Percentiles rank a stretch among this genome's conserved stretches.
phyloP scores from a whole-genome alignment of 2,888 invertebrate genomes.

The Cheilosia soror region DNA sequence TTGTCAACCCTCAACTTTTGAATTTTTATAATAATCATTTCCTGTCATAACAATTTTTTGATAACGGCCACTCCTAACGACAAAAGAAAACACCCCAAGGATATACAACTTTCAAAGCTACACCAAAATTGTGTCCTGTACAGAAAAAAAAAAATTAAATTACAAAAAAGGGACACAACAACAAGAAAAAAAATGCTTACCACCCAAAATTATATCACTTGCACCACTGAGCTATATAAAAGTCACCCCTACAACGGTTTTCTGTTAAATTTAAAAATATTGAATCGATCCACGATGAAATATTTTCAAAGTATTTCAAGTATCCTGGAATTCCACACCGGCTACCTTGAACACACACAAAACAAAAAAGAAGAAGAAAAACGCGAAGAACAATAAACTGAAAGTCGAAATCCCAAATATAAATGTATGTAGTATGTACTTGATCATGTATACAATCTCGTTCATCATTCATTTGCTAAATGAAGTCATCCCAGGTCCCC shows the following conservation, averaged over 20 bases:
- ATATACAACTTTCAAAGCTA: slow-evolving; percentile 44
- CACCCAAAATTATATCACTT: slow-evolving; percentile 68
- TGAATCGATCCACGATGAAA: slow-evolving; percentile 56
- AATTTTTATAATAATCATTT: slow-evolving; percentile 71
- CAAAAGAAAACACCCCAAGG: slow-evolving; percentile 52
- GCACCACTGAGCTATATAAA: slow-evolving; percentile 56
- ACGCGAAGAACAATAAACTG: slow-evolving; percentile 51
- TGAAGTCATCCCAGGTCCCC: slow-evolving; percentile 65
- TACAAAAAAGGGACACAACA: slow-evolving; percentile 6
- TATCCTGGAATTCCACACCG: slow-evolving; percentile 56
- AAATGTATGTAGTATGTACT: not conserved
- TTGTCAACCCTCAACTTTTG: slow-evolving; percentile 51
- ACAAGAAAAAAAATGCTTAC: slow-evolving; percentile 36
- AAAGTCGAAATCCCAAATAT: slow-evolving; percentile 43
- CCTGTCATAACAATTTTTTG: slow-evolving; percentile 70
- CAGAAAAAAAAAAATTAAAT: not conserved
- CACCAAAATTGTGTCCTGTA: slow-evolving; percentile 42
- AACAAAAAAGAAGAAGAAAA: slow-evolving; percentile 13
- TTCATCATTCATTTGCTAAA: slow-evolving; percentile 71
- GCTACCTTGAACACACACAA: not conserved
- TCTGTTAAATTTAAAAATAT: slow-evolving; percentile 27
- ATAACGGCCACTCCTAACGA: slow-evolving; percentile 50
- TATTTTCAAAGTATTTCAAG: slow-evolving; percentile 43
- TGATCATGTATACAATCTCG: slow-evolving; percentile 27
- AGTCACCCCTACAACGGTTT: slow-evolving; percentile 55